Evolutionary conservation across 2,797 vertebrate genomes (phyloP).

Genomic region (Sebastiscus tertius): DNA sequence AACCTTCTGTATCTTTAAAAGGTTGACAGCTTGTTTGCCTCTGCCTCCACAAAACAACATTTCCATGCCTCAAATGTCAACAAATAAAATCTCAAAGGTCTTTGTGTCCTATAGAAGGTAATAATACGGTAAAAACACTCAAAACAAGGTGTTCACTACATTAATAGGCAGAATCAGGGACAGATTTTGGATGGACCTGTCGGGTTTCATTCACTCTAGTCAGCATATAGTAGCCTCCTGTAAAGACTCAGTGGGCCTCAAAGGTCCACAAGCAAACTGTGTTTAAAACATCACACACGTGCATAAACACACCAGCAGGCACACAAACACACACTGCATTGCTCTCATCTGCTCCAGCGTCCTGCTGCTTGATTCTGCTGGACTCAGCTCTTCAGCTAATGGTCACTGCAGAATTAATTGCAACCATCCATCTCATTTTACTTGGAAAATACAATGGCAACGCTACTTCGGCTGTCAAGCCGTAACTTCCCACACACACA

Average conservation of each 20-base stretch:
- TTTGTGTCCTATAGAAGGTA: not conserved
- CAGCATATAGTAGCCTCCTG: conserved; percentile 43
- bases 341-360: conserved; percentile 14
- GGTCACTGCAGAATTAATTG: conserved; percentile 68
- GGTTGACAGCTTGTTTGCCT: conserved; percentile 3
- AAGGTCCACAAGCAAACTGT: conserved; percentile 32
- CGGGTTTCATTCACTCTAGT: conserved; percentile 39
- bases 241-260: conserved; percentile 37
- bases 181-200: conserved; percentile 23
- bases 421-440: conserved; percentile 69
- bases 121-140: conserved; percentile 8
- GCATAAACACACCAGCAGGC: not conserved
- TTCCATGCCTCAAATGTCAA: conserved; percentile 10
- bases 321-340: not conserved
- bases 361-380: conserved; percentile 51
- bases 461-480: not conserved
- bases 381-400: conserved; percentile 57
- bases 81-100: not conserved
- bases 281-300: conserved; percentile 17
- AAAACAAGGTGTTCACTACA: not conserved
- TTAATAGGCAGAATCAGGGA: conserved; percentile 3
- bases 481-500: not conserved
- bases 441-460: conserved; percentile 41
- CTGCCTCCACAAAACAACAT: not conserved
- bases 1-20: conserved; percentile 13